Evolutionary conservation across 1,140 invertebrate genomes (phyloP), one percentile per base, ranked within the genome.

Genomic region (Caenorhabditis latens): DNA sequence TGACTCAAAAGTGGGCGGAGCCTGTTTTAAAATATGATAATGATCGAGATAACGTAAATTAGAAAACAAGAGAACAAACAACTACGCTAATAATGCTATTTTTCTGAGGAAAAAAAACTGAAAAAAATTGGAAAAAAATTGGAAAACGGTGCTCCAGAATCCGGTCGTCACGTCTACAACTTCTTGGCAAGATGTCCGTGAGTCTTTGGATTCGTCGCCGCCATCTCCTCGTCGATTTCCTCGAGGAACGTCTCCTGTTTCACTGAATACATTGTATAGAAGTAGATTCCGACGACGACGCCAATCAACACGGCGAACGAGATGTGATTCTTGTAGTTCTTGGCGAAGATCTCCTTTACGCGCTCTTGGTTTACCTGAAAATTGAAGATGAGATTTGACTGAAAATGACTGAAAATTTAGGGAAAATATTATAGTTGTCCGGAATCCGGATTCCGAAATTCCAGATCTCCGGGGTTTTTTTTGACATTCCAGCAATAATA

Each of bases 221-320:
- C 91, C 55, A 92, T 83, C 87, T 92, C 91, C 63, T 92, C 89
- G 71, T 92, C 92, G 58, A 92, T 92, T 88, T 92, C 91, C 84
- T 92, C 91, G 6, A 92, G 84, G 85, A 92, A 92, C 1, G 91
- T 92, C 85, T 92, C 91, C 65, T 92, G 91, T 87, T 91, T 90
- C 11, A 92, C 88, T 13, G 89, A 91, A 79, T 87, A 89, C 61
- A 92, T 87, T 42, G 91, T 92, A 71, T 92, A 92, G 24, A 85
- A 85, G 84, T 92, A 92, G 53, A 92, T 92, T n/a, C 85, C 71
- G 16, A 89, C 83, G 48, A 90, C 90, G 7, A 91, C 16, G 0
- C 63, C 46, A 4, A 71, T 7, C 4, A 92, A 42, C 6, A 84
- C 63, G 43, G 42, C 84, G 24, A 90, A 84, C 5, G 84, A 55